Evolutionary conservation across 2,888 invertebrate species (phyloP).

Genomic region (Unio delphinus): DNA sequence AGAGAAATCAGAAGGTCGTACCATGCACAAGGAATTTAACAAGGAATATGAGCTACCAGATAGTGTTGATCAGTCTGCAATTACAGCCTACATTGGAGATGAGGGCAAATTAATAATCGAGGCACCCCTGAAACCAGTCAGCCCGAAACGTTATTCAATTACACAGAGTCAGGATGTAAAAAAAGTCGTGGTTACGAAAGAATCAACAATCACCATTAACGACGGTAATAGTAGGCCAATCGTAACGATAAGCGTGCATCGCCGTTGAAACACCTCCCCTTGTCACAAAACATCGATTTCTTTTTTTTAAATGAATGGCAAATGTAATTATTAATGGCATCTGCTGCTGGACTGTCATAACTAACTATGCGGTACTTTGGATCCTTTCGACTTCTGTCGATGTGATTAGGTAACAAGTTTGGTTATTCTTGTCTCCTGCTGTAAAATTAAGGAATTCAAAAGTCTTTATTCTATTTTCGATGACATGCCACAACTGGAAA

Average conservation of each 20-base stretch:
- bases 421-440: too few species aligned
- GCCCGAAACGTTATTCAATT: slow-evolving; percentile 54
- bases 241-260: slow-evolving; percentile 63
- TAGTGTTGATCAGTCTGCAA: slow-evolving; percentile 66
- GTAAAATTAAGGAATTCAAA: too few species aligned
- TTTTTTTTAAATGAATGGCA: too few species aligned
- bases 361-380: too few species aligned
- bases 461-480: too few species aligned
- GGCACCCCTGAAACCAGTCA: slow-evolving; percentile 64
- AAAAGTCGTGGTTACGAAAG: slow-evolving; percentile 61
- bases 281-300: too few species aligned
- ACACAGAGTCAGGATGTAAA: slow-evolving; percentile 64
- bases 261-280: slow-evolving; percentile 31
- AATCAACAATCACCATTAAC: slow-evolving; percentile 61
- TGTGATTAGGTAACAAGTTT: too few species aligned
- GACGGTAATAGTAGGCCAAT: slow-evolving; percentile 58
- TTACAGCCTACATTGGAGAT: slow-evolving; percentile 67
- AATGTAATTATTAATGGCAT: too few species aligned
- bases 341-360: too few species aligned
- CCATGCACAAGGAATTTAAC: slow-evolving; percentile 69
- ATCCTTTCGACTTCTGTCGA: too few species aligned
- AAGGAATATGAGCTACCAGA: slow-evolving; percentile 71
- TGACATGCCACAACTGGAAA: too few species aligned
- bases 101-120: slow-evolving; percentile 69
- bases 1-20: slow-evolving; percentile 64